phyloP scores from a whole-genome alignment of 2,113 vertebrate genomes.

The Cinclus mexicanus region DNA sequence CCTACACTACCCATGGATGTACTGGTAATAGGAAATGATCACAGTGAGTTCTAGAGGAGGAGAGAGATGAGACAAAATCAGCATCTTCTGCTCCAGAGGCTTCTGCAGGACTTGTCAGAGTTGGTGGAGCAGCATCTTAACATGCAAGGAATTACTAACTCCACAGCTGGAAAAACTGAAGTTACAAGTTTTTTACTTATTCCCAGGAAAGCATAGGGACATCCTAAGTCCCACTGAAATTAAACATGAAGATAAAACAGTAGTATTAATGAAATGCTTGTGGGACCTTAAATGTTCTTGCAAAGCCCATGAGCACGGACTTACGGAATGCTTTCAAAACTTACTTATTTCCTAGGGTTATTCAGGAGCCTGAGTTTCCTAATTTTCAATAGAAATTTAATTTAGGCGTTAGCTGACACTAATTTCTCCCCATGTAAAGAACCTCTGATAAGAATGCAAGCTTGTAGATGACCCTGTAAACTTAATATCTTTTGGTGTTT shows the following conservation, averaged over 20 bases:
- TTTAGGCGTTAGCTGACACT: neutral
- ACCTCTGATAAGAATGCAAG: neutral
- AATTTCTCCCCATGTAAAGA: neutral
- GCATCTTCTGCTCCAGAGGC: neutral
- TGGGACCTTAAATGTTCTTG: neutral
- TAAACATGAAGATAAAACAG: neutral
- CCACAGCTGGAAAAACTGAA: neutral
- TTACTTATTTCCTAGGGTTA: neutral
- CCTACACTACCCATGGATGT: neutral
- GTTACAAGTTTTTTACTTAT: neutral
- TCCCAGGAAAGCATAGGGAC: neutral
- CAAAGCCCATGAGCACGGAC: neutral
- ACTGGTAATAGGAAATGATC: neutral
- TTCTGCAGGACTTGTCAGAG: neutral
- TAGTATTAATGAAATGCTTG: neutral
- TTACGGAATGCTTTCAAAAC: neutral
- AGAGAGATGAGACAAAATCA: neutral
- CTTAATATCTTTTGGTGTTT: neutral
- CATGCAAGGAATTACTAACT: neutral
- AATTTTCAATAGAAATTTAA: neutral
- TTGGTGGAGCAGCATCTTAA: neutral
- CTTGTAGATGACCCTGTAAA: neutral
- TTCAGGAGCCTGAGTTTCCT: neutral
- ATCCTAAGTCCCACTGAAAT: neutral
- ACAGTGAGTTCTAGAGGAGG: neutral